phyloP scores from a whole-genome alignment of 2,888 invertebrate species.

The Leucania comma region DNA sequence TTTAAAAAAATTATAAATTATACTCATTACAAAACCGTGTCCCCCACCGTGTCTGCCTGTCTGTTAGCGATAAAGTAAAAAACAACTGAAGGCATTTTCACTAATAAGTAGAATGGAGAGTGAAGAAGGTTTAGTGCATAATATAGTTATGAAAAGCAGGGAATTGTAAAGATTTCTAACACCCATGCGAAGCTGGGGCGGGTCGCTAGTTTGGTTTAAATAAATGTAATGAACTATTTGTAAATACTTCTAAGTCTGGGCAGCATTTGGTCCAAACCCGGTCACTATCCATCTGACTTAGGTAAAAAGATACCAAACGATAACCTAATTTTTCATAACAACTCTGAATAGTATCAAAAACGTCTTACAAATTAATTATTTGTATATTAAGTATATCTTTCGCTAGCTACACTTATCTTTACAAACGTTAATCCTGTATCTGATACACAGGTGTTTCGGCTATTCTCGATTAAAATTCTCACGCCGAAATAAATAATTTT shows the following conservation, averaged over 20 bases:
- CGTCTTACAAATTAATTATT: background rate
- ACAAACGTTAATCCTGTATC: background rate
- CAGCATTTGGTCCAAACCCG: too few relatives aligned
- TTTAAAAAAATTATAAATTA: too few relatives aligned
- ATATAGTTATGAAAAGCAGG: too few relatives aligned
- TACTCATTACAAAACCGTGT: too few relatives aligned
- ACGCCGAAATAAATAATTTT: background rate
- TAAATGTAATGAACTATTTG: too few relatives aligned
- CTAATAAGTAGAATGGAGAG: too few relatives aligned
- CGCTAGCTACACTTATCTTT: slow-evolving; percentile 4
- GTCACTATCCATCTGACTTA: slow-evolving; percentile 9
- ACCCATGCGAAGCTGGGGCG: background rate
- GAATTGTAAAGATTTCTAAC: too few relatives aligned
- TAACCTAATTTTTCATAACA: slow-evolving; percentile 6
- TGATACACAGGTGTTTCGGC: background rate
- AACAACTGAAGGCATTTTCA: too few relatives aligned
- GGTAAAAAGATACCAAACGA: slow-evolving; percentile 1
- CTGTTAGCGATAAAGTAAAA: too few relatives aligned
- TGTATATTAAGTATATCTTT: slow-evolving; percentile 28
- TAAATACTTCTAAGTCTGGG: background rate
- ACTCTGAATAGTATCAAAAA: slow-evolving; percentile 20
- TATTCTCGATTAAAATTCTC: background rate
- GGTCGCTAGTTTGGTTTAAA: too few relatives aligned
- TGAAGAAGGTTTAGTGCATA: too few relatives aligned
- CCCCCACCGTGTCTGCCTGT: too few relatives aligned